These are phyloP conservation scores for Odontothrips loti DNA, from an alignment of 2,888 invertebrate species.

Conservation along the genomic window DNA sequence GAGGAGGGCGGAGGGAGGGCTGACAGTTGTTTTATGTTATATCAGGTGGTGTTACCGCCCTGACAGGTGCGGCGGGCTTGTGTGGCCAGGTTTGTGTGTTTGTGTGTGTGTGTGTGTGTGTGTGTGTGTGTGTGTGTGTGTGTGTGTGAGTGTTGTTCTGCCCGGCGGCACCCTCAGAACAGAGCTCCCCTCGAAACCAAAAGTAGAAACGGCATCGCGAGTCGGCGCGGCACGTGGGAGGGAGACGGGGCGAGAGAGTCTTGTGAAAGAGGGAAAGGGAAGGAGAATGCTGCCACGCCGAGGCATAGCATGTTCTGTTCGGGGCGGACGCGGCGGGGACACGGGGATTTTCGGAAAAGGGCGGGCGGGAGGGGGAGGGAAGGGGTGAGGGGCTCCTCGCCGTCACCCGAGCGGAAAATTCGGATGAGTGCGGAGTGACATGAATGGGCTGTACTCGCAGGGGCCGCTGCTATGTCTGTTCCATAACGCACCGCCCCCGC, in stretches of 20 bases:
- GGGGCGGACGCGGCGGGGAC: not conserved
- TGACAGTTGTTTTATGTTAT: not conserved
- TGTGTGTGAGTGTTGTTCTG: too few species aligned
- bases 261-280: not conserved
- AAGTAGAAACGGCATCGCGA: not conserved
- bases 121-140: too few species aligned
- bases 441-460: not conserved
- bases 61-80: not conserved
- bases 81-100: too few species aligned
- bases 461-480: not conserved
- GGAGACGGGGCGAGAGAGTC: not conserved
- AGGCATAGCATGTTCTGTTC: not conserved
- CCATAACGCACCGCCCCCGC: not conserved
- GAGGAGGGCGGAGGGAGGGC: not conserved
- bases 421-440: conserved; percentile 14
- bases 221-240: not conserved
- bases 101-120: too few species aligned
- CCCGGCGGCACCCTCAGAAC: too few species aligned
- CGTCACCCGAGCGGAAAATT: conserved; percentile 12
- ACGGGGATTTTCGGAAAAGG: not conserved
- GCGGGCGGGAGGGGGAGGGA: not conserved
- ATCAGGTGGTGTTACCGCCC: not conserved
- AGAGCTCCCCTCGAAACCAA: not conserved
- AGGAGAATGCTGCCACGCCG: not conserved
- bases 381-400: not conserved